Conservation (phyloP, 2,888 invertebrate genomes). For the Deilephila porcellus region DNA sequence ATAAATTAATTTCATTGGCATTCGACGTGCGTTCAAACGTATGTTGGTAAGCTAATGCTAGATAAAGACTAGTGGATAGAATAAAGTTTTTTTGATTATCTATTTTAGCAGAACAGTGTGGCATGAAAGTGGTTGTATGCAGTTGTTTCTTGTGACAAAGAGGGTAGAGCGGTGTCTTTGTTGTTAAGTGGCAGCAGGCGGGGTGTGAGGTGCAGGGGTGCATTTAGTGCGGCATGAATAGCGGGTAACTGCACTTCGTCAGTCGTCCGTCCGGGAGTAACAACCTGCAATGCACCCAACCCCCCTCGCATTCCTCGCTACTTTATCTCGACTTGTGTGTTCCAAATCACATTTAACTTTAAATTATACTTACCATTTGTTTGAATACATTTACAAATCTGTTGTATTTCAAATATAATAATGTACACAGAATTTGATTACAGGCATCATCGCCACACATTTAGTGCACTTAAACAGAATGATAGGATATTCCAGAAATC, state of each 20-base stretch:
- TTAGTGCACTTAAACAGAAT: too few species aligned
- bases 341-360: constrained; percentile 39
- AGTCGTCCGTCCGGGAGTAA: constrained; percentile 75
- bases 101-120: constrained; percentile 44
- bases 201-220: constrained; percentile 63
- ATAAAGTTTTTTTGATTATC: background rate
- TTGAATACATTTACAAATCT: constrained; percentile 29
- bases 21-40: background rate
- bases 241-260: constrained; percentile 83
- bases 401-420: background rate
- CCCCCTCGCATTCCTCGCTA: constrained; percentile 50
- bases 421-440: too few species aligned
- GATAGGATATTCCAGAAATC: too few species aligned
- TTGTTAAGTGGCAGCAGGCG: constrained; percentile 77
- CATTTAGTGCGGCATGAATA: constrained; percentile 79
- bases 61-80: background rate
- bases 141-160: constrained; percentile 82
- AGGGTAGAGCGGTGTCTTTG: constrained; percentile 82
- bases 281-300: constrained; percentile 74
- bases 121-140: constrained; percentile 64
- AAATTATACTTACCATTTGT: background rate
- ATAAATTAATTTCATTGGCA: background rate
- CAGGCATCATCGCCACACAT: too few species aligned
- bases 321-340: constrained; percentile 56
- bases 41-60: too few species aligned